Evolutionary conservation across 2,113 vertebrate species (phyloP).

Genomic region (Lophura nycthemera): DNA sequence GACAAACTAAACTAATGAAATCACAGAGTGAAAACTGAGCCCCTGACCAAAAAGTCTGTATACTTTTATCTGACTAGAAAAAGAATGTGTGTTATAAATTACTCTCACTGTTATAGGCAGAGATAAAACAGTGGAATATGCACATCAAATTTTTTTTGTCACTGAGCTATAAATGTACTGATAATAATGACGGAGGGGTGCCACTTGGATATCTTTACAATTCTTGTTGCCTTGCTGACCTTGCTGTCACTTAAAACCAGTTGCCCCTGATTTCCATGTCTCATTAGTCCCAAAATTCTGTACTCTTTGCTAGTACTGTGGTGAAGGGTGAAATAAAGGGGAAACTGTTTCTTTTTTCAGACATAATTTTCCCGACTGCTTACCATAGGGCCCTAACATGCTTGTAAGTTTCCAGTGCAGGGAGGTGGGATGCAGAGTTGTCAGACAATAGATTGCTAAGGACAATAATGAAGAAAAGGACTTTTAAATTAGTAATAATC

Average conservation of each 20-base stretch:
- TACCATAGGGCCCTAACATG: neutral
- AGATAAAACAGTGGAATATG: neutral
- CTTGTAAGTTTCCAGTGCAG: neutral
- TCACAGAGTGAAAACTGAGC: neutral
- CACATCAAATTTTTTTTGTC: neutral
- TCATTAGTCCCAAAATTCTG: neutral
- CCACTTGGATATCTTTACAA: neutral
- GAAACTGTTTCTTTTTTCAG: neutral
- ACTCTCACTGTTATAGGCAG: neutral
- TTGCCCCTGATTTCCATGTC: neutral
- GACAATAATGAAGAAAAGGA: neutral
- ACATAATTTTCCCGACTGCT: neutral
- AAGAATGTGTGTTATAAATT: neutral
- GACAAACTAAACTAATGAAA: neutral
- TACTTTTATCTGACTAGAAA: neutral
- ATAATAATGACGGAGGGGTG: neutral
- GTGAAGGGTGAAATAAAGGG: neutral
- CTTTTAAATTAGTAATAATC: neutral
- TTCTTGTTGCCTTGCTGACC: neutral
- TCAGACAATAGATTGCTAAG: neutral
- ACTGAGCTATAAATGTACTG: neutral
- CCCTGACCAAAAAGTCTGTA: fast-evolving
- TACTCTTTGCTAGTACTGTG: neutral
- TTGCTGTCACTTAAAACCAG: neutral
- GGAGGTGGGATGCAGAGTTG: neutral